Conservation (phyloP, 2,888 invertebrate species). For the Pheosia gnoma region DNA sequence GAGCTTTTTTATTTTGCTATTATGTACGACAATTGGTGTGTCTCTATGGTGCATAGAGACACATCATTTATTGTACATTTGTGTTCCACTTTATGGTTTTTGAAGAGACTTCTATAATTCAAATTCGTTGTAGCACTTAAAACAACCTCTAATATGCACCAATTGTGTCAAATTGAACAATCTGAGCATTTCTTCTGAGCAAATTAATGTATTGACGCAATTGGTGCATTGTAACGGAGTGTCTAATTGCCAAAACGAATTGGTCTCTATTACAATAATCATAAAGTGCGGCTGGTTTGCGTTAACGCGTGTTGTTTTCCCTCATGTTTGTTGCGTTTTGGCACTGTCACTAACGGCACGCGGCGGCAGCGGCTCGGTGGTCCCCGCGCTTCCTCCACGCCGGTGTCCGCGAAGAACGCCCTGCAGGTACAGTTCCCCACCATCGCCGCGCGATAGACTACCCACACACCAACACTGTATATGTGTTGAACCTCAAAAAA, state of each 20-base stretch:
- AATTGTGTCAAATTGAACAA: not conserved
- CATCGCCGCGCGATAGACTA: conserved; percentile 77
- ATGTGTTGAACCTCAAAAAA: conserved; percentile 56
- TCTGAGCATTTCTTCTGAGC: too few relatives aligned
- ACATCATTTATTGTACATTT: conserved; percentile 36
- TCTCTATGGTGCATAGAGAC: conserved; percentile 6
- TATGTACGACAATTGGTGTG: conserved; percentile 31
- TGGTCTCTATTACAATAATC: conserved; percentile 8
- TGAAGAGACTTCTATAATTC: conserved; percentile 17
- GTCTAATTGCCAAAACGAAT: conserved; percentile 1
- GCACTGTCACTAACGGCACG: conserved; percentile 79
- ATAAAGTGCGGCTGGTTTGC: conserved; percentile 59
- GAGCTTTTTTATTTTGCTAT: conserved; percentile 48
- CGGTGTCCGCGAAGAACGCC: conserved; percentile 85
- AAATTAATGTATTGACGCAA: not conserved
- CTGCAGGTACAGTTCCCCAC: conserved; percentile 86
- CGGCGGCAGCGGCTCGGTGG: conserved; percentile 78
- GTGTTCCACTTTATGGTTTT: conserved; percentile 36
- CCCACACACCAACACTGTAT: conserved; percentile 26
- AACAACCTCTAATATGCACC: conserved; percentile 14
- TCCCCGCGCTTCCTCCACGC: conserved; percentile 83
- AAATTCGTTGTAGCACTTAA: conserved; percentile 22
- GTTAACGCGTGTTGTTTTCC: conserved; percentile 80
- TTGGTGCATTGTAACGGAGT: not conserved
- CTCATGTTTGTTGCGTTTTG: conserved; percentile 75